phyloP scores from a whole-genome alignment of 2,113 vertebrate species.

The Nibea coibor region DNA sequence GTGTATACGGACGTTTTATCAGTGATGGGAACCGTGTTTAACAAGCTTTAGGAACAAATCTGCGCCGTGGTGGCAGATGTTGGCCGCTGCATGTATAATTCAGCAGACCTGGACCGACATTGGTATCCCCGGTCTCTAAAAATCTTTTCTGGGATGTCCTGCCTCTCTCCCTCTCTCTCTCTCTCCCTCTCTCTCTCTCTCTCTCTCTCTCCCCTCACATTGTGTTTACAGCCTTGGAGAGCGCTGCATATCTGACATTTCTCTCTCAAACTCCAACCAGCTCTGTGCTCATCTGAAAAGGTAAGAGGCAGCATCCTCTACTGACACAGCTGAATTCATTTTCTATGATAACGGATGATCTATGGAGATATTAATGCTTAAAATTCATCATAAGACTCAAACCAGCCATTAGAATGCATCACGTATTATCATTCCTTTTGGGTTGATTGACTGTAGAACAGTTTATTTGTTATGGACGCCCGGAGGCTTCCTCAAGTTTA shows the following conservation, averaged over 20 bases:
- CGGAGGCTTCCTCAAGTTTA: not conserved
- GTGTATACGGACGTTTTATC: not conserved
- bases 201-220: constrained; percentile 12
- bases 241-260: constrained; percentile 73
- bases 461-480: not conserved
- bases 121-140: constrained; percentile 9
- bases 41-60: not conserved
- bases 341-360: not conserved
- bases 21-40: too few species aligned
- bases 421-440: not conserved
- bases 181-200: constrained; percentile 6
- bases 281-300: constrained; percentile 60
- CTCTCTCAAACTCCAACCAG: constrained; percentile 60
- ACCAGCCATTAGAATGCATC: not conserved
- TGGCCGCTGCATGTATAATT: constrained; percentile 10
- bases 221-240: constrained; percentile 53
- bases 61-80: fast-evolving
- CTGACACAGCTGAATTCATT: not conserved
- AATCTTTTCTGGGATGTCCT: constrained; percentile 51
- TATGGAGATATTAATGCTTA: not conserved
- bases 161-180: constrained; percentile 26
- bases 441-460: not conserved
- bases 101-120: constrained; percentile 12
- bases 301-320: constrained; percentile 67
- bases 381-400: not conserved